Conservation (phyloP, 30 jellyfish, hydroid and myxozoan species). For the Chrysaora quinquecirrha region DNA sequence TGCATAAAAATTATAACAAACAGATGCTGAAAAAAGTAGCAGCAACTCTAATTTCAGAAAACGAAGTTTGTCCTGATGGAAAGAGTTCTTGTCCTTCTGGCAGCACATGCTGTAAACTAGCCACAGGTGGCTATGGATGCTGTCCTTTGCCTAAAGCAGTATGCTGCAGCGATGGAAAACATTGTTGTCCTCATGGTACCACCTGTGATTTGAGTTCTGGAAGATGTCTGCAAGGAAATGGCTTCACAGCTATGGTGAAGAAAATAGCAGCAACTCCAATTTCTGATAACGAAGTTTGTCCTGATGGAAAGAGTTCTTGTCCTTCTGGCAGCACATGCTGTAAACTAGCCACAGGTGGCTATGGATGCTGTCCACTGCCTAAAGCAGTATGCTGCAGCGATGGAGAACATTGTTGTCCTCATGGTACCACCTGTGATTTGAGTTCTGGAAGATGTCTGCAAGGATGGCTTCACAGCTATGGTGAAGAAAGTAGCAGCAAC, state of each 20-base stretch:
- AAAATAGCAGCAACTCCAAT: conserved; percentile 23
- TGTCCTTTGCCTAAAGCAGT: conserved; percentile 52
- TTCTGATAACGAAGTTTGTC: conserved; percentile 28
- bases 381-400: conserved; percentile 79
- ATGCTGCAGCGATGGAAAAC: conserved; percentile 36
- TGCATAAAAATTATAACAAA: background rate
- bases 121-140: conserved; percentile 72
- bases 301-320: conserved; percentile 45
- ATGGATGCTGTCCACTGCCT: conserved; percentile 69
- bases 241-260: conserved; percentile 13
- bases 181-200: conserved; percentile 67
- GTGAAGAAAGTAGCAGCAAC: background rate
- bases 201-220: conserved; percentile 43
- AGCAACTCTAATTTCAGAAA: background rate
- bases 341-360: conserved; percentile 15
- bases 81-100: conserved; percentile 49
- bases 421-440: conserved; percentile 50
- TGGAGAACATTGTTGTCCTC: conserved; percentile 74
- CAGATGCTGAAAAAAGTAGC: conserved; percentile 10
- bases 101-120: conserved; percentile 66
- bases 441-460: conserved; percentile 24
- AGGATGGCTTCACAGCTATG: background rate
- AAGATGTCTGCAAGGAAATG: conserved; percentile 26
- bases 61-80: conserved; percentile 6
- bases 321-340: conserved; percentile 71